Conservation (phyloP, 2,113 vertebrate species). For the Scytalopus superciliaris region DNA sequence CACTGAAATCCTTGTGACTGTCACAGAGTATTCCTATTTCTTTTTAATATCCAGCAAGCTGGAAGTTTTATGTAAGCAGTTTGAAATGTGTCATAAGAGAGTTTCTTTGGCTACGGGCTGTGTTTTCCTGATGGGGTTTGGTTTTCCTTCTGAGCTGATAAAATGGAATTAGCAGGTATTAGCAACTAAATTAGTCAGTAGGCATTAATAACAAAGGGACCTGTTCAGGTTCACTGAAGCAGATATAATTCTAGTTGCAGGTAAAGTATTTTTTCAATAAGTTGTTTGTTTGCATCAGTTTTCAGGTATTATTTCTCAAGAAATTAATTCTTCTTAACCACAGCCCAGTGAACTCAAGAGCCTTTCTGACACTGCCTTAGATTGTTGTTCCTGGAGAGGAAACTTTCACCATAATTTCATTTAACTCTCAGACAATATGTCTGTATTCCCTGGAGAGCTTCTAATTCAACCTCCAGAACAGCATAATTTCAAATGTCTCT, state of each 20-base stretch:
- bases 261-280: background rate
- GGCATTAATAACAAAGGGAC: background rate
- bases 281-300: background rate
- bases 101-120: background rate
- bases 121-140: background rate
- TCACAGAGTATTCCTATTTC: background rate
- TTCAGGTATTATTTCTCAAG: background rate
- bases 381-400: background rate
- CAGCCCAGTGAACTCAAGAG: background rate
- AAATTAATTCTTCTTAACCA: conserved; percentile 5
- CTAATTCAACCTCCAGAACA: background rate
- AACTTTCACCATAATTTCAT: background rate
- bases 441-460: background rate
- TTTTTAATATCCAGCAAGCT: background rate
- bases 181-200: conserved; percentile 30
- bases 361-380: background rate
- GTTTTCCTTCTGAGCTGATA: background rate
- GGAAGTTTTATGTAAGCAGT: background rate
- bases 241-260: conserved; percentile 7
- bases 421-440: background rate
- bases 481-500: background rate
- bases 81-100: background rate
- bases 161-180: conserved; percentile 52
- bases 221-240: background rate
- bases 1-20: background rate